Conservation (phyloP, 2,797 vertebrate genomes). For the Ispidina picta region DNA sequence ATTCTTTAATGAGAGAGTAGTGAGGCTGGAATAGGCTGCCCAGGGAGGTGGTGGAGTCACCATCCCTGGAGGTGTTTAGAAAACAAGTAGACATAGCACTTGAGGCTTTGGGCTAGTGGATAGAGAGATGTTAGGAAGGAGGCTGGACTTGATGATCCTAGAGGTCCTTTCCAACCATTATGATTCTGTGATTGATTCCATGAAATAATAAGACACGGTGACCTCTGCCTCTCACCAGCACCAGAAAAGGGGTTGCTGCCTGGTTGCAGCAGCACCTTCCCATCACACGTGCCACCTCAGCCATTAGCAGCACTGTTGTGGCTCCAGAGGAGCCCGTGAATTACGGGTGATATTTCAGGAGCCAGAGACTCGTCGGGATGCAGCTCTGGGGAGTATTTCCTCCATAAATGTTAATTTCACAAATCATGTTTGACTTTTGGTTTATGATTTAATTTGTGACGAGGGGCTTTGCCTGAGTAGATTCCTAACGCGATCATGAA, state of each 20-base stretch:
- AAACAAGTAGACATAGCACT: no score
- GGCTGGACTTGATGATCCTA: no score
- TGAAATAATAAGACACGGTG: not conserved
- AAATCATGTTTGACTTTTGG: slow-evolving; percentile 80
- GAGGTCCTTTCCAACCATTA: no score
- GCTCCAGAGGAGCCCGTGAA: slow-evolving; percentile 66
- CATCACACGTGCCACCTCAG: slow-evolving; percentile 11
- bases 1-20: no score
- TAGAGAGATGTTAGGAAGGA: no score
- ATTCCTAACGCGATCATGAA: slow-evolving; percentile 83
- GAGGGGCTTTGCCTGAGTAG: slow-evolving; percentile 78
- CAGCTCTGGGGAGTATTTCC: slow-evolving; percentile 69
- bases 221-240: slow-evolving; percentile 3
- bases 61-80: no score
- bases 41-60: no score
- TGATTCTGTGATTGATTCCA: no score
- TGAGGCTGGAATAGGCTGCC: no score
- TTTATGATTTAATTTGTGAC: slow-evolving; percentile 79
- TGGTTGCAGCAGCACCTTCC: slow-evolving; percentile 26
- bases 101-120: no score
- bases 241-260: not conserved
- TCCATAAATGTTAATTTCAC: slow-evolving; percentile 76
- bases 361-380: slow-evolving; percentile 65
- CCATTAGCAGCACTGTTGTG: not conserved
- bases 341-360: slow-evolving; percentile 81